Conservation (phyloP, 1,140 invertebrate genomes). For the Coptotermes formosanus region DNA sequence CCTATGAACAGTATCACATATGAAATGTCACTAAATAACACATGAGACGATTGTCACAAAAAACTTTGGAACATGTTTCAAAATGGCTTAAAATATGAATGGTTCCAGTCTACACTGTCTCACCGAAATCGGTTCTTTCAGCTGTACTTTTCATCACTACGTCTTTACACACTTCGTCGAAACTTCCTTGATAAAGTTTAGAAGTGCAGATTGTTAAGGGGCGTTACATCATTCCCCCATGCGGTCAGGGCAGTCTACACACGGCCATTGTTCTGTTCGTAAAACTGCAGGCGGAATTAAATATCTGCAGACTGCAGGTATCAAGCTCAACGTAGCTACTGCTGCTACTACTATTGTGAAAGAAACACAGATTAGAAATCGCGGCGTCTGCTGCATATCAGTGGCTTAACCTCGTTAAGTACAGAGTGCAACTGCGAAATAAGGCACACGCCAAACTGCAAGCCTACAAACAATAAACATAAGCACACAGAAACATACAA, state of each 20-base stretch:
- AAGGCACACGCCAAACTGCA: not conserved
- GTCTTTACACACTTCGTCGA: too few species aligned
- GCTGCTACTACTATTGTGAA: not conserved
- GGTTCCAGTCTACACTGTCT: too few species aligned
- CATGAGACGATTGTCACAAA: too few species aligned
- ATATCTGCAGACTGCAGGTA: not conserved
- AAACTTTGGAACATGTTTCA: too few species aligned
- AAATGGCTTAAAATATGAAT: too few species aligned
- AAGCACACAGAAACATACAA: not conserved
- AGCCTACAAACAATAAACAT: not conserved
- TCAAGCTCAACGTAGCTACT: not conserved
- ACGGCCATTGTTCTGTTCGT: not conserved
- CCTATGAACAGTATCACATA: too few species aligned
- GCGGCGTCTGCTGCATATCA: not conserved
- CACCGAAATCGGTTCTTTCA: too few species aligned
- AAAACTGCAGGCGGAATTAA: not conserved
- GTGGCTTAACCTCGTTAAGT: not conserved
- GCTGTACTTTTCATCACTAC: too few species aligned
- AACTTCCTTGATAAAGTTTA: not conserved
- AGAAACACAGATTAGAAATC: not conserved
- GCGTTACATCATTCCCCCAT: not conserved
- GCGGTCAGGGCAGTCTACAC: not conserved
- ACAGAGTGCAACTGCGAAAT: not conserved
- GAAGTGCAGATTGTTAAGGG: not conserved
- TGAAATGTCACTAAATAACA: too few species aligned